phyloP scores from a whole-genome alignment of 2,797 vertebrate species.

The Darevskia mixta region DNA sequence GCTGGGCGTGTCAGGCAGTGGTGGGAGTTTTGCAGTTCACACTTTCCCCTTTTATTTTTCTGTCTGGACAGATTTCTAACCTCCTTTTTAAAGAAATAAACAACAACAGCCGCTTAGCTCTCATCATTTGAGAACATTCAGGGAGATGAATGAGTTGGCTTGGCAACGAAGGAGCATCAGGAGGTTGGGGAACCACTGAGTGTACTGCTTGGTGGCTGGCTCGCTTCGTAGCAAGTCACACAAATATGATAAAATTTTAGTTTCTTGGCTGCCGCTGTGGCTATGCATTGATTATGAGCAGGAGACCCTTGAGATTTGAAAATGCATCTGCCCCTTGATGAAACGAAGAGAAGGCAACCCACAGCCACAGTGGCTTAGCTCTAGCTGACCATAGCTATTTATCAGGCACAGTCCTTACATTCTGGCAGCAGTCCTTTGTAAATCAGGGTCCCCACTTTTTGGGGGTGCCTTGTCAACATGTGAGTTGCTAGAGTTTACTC shows the following conservation, averaged over 20 bases:
- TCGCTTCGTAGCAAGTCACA: background rate
- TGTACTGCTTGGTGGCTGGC: background rate
- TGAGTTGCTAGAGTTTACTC: background rate
- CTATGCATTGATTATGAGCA: background rate
- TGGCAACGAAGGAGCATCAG: slow-evolving; percentile 26
- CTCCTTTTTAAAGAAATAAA: background rate
- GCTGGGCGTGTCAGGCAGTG: background rate
- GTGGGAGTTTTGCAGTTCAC: slow-evolving; percentile 9
- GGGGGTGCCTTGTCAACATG: background rate
- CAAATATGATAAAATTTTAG: background rate
- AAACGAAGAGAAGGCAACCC: background rate
- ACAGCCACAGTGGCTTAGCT: background rate
- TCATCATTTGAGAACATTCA: background rate
- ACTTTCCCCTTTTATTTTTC: background rate
- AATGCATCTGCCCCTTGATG: background rate
- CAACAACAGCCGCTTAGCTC: background rate
- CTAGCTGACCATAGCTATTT: no score
- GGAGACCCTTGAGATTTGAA: background rate
- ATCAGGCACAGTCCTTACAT: no score
- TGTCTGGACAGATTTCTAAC: background rate
- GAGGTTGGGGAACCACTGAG: slow-evolving; percentile 10
- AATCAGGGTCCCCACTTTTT: background rate
- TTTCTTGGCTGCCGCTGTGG: background rate
- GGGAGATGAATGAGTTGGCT: slow-evolving; percentile 39
- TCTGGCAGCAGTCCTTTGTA: background rate